Evolutionary conservation across 30 jellyfish, hydroid and myxozoan species (phyloP).

Genomic region (Pelagia noctiluca): DNA sequence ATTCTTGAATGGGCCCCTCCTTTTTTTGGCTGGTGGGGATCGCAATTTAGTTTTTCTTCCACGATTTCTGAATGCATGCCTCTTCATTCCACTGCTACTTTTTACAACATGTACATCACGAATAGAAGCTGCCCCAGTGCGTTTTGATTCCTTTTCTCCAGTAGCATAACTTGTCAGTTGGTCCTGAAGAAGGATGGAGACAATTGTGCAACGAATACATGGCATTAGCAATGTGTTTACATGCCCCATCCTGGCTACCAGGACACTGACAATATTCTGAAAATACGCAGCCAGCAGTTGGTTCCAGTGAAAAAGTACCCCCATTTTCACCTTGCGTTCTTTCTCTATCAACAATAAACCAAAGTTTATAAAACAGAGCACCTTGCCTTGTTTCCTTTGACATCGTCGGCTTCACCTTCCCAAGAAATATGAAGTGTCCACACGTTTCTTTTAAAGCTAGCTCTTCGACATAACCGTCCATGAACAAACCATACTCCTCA

Average conservation of each 20-base stretch:
- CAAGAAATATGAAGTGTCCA: conserved; percentile 8
- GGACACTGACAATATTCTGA: conserved; percentile 44
- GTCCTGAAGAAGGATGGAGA: neutral
- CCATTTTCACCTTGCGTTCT: conserved; percentile 7
- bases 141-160: neutral
- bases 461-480: conserved; percentile 31
- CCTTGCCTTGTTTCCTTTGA: conserved; percentile 22
- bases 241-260: conserved; percentile 48
- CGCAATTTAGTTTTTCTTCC: no score
- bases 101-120: no score
- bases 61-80: neutral
- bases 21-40: no score
- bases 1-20: conserved; percentile 21
- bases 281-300: conserved; percentile 53
- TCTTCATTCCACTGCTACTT: no score
- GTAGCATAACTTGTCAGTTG: neutral
- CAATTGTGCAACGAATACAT: neutral
- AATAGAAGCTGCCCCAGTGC: no score
- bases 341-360: conserved; percentile 27
- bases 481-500: conserved; percentile 38
- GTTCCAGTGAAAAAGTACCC: conserved; percentile 22
- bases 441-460: neutral
- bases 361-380: conserved; percentile 17
- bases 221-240: neutral
- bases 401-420: conserved; percentile 39